Evolutionary conservation across 2,797 vertebrate species (phyloP).

Genomic region (Enoplosus armatus): DNA sequence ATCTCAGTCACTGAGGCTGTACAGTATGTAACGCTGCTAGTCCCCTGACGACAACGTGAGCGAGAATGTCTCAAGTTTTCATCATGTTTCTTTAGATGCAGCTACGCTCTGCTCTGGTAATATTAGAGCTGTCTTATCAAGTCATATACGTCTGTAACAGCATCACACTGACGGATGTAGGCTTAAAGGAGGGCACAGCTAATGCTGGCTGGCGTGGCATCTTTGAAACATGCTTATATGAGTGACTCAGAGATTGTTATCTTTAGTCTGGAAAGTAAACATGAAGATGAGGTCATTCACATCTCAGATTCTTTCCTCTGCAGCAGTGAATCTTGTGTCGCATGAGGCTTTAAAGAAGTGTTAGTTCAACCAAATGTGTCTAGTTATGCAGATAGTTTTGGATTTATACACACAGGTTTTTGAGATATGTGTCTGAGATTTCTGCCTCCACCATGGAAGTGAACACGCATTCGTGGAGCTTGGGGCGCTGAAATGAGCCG

Average conservation of each 20-base stretch:
- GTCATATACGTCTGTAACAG: slow-evolving; percentile 31
- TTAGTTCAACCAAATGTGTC: not conserved
- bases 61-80: slow-evolving; percentile 48
- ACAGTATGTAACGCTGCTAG: slow-evolving; percentile 41
- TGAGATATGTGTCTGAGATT: not conserved
- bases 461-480: not conserved
- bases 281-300: slow-evolving; percentile 35
- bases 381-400: not conserved
- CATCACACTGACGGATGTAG: slow-evolving; percentile 58
- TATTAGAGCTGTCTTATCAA: slow-evolving; percentile 47
- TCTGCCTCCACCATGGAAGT: not conserved
- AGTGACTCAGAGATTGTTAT: slow-evolving; percentile 56
- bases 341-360: not conserved
- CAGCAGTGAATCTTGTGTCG: not conserved
- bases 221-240: slow-evolving; percentile 23
- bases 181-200: slow-evolving; percentile 52
- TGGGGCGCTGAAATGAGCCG: not conserved
- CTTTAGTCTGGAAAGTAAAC: slow-evolving; percentile 45
- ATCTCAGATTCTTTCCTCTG: slow-evolving; percentile 25
- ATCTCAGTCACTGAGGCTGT: slow-evolving; percentile 53
- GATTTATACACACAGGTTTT: not conserved
- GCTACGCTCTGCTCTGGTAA: slow-evolving; percentile 30
- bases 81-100: slow-evolving; percentile 45
- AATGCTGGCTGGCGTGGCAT: slow-evolving; percentile 40
- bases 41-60: slow-evolving; percentile 42